Evolutionary conservation across 2,888 invertebrate genomes (phyloP).

Genomic region (Meghimatium bilineatum): DNA sequence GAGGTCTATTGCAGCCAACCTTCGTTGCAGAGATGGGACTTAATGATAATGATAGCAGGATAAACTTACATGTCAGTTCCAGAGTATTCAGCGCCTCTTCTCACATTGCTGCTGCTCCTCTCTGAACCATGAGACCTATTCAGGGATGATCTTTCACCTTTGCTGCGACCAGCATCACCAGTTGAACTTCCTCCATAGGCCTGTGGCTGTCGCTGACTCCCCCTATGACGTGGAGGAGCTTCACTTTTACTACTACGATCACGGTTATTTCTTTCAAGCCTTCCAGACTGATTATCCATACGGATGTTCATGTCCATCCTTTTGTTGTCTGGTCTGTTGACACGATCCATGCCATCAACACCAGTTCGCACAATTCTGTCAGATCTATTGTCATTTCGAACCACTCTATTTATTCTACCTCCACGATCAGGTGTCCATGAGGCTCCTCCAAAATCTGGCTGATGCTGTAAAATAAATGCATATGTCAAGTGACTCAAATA

Average conservation of each 20-base stretch:
- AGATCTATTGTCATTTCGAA: conserved; percentile 12
- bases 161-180: conserved; percentile 17
- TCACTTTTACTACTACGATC: conserved; percentile 30
- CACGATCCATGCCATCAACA: conserved; percentile 38
- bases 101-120: conserved; percentile 19
- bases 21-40: no score
- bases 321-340: conserved; percentile 35
- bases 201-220: conserved; percentile 15
- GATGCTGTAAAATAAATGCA: conserved; percentile 17
- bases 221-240: not conserved
- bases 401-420: conserved; percentile 26
- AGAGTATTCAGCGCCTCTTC: conserved; percentile 28
- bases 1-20: no score
- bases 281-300: not conserved
- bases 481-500: not conserved
- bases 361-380: conserved; percentile 24
- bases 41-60: no score
- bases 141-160: conserved; percentile 17
- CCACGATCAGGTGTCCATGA: conserved; percentile 35
- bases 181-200: conserved; percentile 12
- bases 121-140: conserved; percentile 39
- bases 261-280: not conserved
- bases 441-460: conserved; percentile 26
- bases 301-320: conserved; percentile 19
- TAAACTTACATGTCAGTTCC: conserved; percentile 22